Percentiles rank a stretch among this genome's conserved stretches.
phyloP scores from a whole-genome alignment of 2,888 invertebrate genomes.

The Dasysyrphus albostriatus region DNA sequence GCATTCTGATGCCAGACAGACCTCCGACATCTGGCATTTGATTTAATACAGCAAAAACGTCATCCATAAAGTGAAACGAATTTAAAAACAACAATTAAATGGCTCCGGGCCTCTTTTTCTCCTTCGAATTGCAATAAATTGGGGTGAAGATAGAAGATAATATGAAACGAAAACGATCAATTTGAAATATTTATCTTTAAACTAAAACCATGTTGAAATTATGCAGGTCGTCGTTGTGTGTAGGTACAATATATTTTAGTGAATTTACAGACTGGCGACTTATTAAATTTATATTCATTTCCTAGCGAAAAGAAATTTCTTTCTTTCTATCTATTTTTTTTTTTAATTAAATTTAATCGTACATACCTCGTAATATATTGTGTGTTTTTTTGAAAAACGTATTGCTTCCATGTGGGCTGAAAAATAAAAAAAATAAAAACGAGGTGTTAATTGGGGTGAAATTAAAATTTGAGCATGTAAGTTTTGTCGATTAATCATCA shows the following conservation, averaged over 20 bases:
- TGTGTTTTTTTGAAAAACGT: conserved; percentile 3
- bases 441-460: conserved; percentile 63
- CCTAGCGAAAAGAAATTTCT: conserved; percentile 16
- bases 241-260: conserved; percentile 38
- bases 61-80: conserved; percentile 63
- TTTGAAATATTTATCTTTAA: conserved; percentile 55
- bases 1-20: conserved; percentile 7
- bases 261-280: background rate
- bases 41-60: conserved; percentile 58
- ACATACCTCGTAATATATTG: conserved; percentile 39
- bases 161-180: conserved; percentile 25
- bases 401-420: conserved; percentile 31
- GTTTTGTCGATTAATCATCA: conserved; percentile 53
- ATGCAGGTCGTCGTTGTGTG: conserved; percentile 37
- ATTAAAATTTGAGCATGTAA: conserved; percentile 48
- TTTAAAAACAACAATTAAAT: conserved; percentile 59
- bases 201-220: conserved; percentile 28
- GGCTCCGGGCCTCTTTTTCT: background rate
- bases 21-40: conserved; percentile 56
- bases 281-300: conserved; percentile 12
- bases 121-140: conserved; percentile 14
- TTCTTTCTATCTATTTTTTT: no score
- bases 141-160: conserved; percentile 55
- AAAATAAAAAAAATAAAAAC: conserved; percentile 43
- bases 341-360: conserved; percentile 9